These are phyloP conservation scores for Oncorhynchus nerka DNA, from an alignment of 2,113 vertebrate genomes.

Conservation along the genomic window DNA sequence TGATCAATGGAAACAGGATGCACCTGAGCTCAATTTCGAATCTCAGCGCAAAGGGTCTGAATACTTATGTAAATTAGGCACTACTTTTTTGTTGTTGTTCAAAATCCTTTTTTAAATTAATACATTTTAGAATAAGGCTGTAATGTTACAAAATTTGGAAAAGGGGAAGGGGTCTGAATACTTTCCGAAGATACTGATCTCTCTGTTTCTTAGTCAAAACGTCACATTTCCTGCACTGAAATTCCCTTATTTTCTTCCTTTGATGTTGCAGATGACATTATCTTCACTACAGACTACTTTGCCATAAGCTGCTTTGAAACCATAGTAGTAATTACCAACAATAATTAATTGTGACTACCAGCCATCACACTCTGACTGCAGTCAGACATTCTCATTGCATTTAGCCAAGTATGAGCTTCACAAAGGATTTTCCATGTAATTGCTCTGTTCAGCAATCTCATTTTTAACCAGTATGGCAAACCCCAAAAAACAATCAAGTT, in stretches of 20 bases:
- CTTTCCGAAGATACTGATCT: no score
- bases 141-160: no score
- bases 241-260: constrained; percentile 42
- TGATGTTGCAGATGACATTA: constrained; percentile 51
- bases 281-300: constrained; percentile 29
- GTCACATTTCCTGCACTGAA: constrained; percentile 30
- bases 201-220: constrained; percentile 27
- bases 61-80: no score
- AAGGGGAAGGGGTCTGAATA: no score
- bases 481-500: constrained; percentile 45
- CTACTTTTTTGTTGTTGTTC: no score
- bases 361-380: constrained; percentile 13
- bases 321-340: constrained; percentile 52
- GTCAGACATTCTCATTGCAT: constrained; percentile 3
- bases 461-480: constrained; percentile 59
- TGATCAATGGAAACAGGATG: no score
- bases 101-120: no score
- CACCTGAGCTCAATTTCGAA: no score
- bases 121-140: no score
- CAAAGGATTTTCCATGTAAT: constrained; percentile 33
- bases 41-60: no score
- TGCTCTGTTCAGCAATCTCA: constrained; percentile 46
- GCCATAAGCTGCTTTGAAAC: constrained; percentile 37
- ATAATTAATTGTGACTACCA: constrained; percentile 10
- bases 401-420: no score